Evolutionary conservation across 2,797 vertebrate species (phyloP).

Genomic region (Steatocranus sp.): DNA sequence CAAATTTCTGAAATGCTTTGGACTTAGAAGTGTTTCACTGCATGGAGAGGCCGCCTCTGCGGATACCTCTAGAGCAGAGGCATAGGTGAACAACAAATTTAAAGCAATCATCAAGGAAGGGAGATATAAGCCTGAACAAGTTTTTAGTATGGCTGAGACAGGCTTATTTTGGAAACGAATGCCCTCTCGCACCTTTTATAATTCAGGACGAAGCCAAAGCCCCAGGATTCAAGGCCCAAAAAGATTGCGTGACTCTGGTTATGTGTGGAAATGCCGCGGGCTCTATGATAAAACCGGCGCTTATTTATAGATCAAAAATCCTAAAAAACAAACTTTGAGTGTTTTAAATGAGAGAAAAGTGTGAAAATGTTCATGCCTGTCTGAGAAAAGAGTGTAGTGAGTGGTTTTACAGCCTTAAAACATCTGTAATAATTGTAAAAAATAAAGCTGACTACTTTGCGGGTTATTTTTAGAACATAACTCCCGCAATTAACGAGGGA

Average conservation of each 20-base stretch:
- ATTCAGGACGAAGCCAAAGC: not conserved
- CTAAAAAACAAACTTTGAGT: not conserved
- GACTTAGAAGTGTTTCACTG: not conserved
- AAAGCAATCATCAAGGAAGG: not conserved
- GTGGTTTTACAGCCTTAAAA: not conserved
- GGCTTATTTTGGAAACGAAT: not conserved
- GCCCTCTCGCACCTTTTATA: not conserved
- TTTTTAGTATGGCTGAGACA: not conserved
- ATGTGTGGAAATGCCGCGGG: fast-evolving
- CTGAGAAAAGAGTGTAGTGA: not conserved
- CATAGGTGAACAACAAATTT: not conserved
- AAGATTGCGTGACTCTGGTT: not conserved
- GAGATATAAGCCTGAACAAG: not conserved
- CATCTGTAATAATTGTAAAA: not conserved
- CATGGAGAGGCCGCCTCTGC: fast-evolving
- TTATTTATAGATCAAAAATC: not conserved
- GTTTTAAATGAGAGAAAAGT: not conserved
- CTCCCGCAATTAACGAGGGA: not conserved
- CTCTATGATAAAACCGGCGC: not conserved
- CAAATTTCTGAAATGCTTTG: fast-evolving
- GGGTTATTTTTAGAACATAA: not conserved
- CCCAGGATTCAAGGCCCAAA: not conserved
- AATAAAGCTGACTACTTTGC: not conserved
- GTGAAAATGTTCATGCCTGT: not conserved
- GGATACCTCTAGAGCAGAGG: not conserved